A percentile compares a stretch with the other conserved stretches of the same genome.
Evolutionary conservation across 2,888 invertebrate species (phyloP).

Genomic region (Andrena chrysosceles): DNA sequence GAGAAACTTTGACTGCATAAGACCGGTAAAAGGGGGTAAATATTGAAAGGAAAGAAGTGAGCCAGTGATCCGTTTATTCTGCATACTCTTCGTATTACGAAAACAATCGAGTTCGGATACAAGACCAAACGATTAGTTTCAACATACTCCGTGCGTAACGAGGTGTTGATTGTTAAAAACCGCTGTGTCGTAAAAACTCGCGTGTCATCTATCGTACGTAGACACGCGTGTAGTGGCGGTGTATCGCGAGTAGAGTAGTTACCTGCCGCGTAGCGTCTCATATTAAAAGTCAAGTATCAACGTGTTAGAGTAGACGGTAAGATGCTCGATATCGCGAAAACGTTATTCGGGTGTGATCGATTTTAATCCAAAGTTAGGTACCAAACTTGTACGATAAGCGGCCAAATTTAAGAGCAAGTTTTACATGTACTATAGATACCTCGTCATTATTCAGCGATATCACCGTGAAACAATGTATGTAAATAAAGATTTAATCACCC

Average conservation of each 20-base stretch:
- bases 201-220: neutral
- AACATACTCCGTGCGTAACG: too few species aligned
- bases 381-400: slow-evolving; percentile 78
- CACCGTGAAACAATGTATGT: slow-evolving; percentile 80
- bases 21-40: neutral
- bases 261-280: slow-evolving; percentile 24
- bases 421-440: slow-evolving; percentile 79
- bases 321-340: slow-evolving; percentile 16
- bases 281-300: slow-evolving; percentile 68
- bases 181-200: too few species aligned
- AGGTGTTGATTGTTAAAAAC: too few species aligned
- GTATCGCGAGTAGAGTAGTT: slow-evolving; percentile 24
- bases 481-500: slow-evolving; percentile 80
- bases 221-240: slow-evolving; percentile 17
- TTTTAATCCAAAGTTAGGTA: slow-evolving; percentile 75
- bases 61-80: neutral
- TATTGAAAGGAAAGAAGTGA: neutral
- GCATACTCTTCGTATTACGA: slow-evolving; percentile 1
- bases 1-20: neutral
- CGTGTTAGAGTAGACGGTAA: slow-evolving; percentile 40
- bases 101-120: slow-evolving; percentile 23
- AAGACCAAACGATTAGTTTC: slow-evolving; percentile 6
- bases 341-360: slow-evolving; percentile 54
- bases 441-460: slow-evolving; percentile 79
- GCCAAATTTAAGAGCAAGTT: slow-evolving; percentile 80